Base-by-base conservation (phyloP, 2,113 vertebrate genomes). In the Potamarius usumacintae region DNA sequence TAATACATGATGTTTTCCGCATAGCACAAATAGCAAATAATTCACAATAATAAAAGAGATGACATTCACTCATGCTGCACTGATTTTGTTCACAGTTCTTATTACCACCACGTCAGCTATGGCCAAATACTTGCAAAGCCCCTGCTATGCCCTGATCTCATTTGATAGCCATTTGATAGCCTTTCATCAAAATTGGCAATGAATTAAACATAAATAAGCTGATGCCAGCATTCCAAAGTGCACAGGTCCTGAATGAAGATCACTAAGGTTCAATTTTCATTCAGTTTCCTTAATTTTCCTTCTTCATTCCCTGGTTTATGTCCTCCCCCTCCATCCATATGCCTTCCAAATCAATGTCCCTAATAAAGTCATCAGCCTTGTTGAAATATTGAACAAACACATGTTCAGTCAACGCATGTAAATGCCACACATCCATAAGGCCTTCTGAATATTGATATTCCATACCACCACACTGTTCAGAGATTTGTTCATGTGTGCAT, bases 311-410 rank as follows among this genome's bases (percentile, higher is more conserved):
- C 81, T 76, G 20, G 57, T 67, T 87, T 83, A 60, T 83, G 89
- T 71, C 53, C 67, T 83, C 85, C 87, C 22, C 67, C 76, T 90
- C 86, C 60, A 91, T 90, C 86, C 85, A 88, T 89, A 88, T 84
- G 63, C 89, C 83, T 83, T 81, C 89, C 84, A 89, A 91, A 91
- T 90, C 90, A 89, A 89, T 88, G 86, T 91, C 80, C 72, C 89
- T 90, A 90, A 91, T 91, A 91, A 91, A 91, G 89, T 86, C 88
- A 89, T 90, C 87, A 89, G 86, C 69, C 89, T 87, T 69, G 84
- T 86, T 91, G 89, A 90, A 79, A 90, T 91, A 91, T 91, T 86
- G 89, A 86, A 85, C 89, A 86, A 89, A 90, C 88, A 90, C 89
- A 74, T 69, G 27, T 65, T 91, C 88, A 88, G 86, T 91, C 90